Conservation (phyloP, 1,140 invertebrate genomes). For the Cyphomyrmex costatus region DNA sequence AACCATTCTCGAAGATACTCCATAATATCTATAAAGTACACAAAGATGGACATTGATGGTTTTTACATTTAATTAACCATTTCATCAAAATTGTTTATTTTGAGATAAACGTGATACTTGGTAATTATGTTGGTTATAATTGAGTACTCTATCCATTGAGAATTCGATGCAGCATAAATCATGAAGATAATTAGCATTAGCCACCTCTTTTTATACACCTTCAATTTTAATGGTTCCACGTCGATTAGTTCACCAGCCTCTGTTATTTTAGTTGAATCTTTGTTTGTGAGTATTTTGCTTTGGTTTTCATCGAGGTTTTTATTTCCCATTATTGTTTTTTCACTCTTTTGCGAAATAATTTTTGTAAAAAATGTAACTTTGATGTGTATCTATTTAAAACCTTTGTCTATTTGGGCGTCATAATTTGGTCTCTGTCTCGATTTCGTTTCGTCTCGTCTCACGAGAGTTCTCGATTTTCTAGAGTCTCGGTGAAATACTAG, state of each 20-base stretch:
- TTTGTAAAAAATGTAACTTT: neutral
- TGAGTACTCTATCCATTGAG: constrained; percentile 88
- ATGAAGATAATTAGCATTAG: constrained; percentile 88
- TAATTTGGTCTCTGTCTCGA: too few species aligned
- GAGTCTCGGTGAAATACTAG: too few species aligned
- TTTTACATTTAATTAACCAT: too few species aligned
- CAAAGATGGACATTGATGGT: neutral
- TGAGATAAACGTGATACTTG: constrained; percentile 74
- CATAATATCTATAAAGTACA: constrained; percentile 85
- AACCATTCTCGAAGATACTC: constrained; percentile 87
- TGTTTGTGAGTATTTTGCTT: constrained; percentile 49
- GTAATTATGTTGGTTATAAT: constrained; percentile 87
- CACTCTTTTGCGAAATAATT: neutral
- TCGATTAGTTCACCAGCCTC: neutral
- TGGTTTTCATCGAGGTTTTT: too few species aligned
- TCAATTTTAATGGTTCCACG: constrained; percentile 59
- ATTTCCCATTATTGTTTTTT: constrained; percentile 53
- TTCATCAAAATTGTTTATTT: neutral
- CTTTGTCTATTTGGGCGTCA: too few species aligned
- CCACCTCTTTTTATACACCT: constrained; percentile 87
- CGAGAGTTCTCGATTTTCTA: too few species aligned
- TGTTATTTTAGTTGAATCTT: neutral
- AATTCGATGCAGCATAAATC: constrained; percentile 87
- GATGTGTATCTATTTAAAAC: neutral
- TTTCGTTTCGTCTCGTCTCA: too few species aligned